Base-by-base conservation (phyloP, 2,113 vertebrate genomes). In the Hippoglossus stenolepis region DNA sequence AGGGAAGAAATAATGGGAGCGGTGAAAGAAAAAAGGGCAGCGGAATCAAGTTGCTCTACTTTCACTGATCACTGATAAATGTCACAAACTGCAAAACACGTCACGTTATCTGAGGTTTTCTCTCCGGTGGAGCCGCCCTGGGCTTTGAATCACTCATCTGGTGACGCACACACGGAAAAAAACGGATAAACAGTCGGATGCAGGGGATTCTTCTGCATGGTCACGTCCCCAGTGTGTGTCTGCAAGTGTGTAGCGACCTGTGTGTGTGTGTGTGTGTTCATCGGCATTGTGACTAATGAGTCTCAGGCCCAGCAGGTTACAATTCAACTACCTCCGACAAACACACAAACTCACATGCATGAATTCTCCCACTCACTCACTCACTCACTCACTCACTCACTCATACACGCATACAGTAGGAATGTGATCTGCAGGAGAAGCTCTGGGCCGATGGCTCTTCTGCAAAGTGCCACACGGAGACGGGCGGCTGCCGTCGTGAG, bases 111-210 rank as follows among this genome's bases (percentile, higher is more conserved):
- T 65, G 73, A 60, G 43, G 70, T 57, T 43, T 57, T 43, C 28
- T 51, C 70, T 20, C 2, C 14, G 43, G 43, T 13, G 45, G 79
- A 54, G 57, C 58, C 24, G 43, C 53, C 54, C 57, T 57, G 0
- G 18, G 40, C 68, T 79, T 67, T 71, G 83, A 85, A 59, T 73
- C 66, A 0, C 40, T 51, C 14, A 77, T 67, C 35, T 76, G 72
- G 64, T 85, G 79, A 85, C 18, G 61, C 70, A 45, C 70, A 26
- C 47, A 72, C 9, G 70, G 70, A 73, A n/a, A 65, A 67, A 45
- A 23, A 45, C 11, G 62, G 45, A 67, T 75, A 73, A 78, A 76
- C 75, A 78, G 51, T 43, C 2, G 49, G 62, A 56, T 35, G 9
- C 47, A 20, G 65, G 65, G 38, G 62, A 58, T 38, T 53, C 53